Evolutionary conservation across 2,113 vertebrate genomes (phyloP), one percentile per base, ranked within the genome.

Genomic region (Anhinga rufa): DNA sequence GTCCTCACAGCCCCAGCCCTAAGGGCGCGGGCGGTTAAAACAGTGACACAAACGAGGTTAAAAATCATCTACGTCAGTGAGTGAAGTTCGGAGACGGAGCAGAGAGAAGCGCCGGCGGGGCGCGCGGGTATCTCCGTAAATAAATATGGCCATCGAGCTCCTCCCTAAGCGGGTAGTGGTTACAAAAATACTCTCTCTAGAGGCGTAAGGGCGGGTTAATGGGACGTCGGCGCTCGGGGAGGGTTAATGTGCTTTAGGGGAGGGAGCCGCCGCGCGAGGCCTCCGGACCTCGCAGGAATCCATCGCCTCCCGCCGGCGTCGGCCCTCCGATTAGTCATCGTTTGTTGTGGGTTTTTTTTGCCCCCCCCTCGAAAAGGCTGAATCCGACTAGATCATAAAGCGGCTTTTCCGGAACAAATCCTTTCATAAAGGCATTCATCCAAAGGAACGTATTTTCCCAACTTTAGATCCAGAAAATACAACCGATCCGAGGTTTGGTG

Each of bases 391-490:
- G 38, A 31, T 97, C 93, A 97, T 7, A 97, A 57, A 19, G 88
- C 46, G 2, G 80, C 93, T 49, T 93, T 97, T 4, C 98, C 98
- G 1, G 98, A 95, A 12, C 93, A 96, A 68, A 99, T 98, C 61
- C 94, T 96, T 15, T 85, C 78, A 49, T 98, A 98, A 16, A 99
- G 90, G 42, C 93, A 82, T 26, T 98, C 97, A 3, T 98, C 98
- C 62, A 99, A 83, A 1, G 96, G 96, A 72, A 99, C 94, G 36
- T 99, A 99, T 79, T 94, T 76, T 3, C 98, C 98, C 55, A 97
- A 93, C 66, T 97, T 98, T 17, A 97, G 92, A 94, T 99, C 98
- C 91, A 99, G 96, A 58, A 99, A 99, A 95, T 98, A 99, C 68
- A 99, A 97, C 21, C 90, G 97, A 85, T 99, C 99, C 0, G 96